Base-by-base conservation (phyloP, 1,140 invertebrate species). In the Aphelenchoides avenae region DNA sequence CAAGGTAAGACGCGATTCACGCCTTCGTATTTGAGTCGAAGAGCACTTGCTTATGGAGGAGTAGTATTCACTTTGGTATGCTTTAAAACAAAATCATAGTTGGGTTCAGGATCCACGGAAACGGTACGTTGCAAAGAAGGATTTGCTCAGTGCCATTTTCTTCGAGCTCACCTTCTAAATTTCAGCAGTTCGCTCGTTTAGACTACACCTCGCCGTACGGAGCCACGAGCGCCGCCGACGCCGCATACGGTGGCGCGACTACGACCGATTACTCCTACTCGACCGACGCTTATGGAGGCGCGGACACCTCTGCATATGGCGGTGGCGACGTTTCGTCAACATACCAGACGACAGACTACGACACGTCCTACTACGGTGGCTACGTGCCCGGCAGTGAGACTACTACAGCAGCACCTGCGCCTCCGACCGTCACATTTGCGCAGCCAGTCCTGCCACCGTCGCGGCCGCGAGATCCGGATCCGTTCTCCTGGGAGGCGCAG, bases 401-500 rank as follows among this genome's bases (percentile, higher is more conserved):
- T 13, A 3, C 18, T 51, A 55, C 20, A 52, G 13, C 7, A 24
- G 5, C 39, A 33, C 24, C 41, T 1, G 7, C 2, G 2, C 41
- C 52, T 0, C 9, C 46, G 9, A 9, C n/a, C n/a, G n/a, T 13
- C 2, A 18, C n/a, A 15, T 24, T 59, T 57, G 41, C 41, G 13
- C 57, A 57, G 22, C 60, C 66, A n/a, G 5, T 53, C 30, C 39
- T 67, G 1, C 68, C 64, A 2, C 52, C 50, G 2, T 48, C 49
- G 37, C 30, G 41, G 22, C 20, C 68, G 5, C 40, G 61, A 42
- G 54, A 54, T 9, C 70, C 61, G 2, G 68, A 70, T 54, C 68
- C 68, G 27, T 70, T 62, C 39, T 66, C 69, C 2, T 70, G 68
- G 68, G 68, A 70, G 27, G 70, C 55, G n/a, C 70, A 74, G 37